Evolutionary conservation across 2,888 invertebrate species (phyloP).

Genomic region (Lasioglossum malachurum): DNA sequence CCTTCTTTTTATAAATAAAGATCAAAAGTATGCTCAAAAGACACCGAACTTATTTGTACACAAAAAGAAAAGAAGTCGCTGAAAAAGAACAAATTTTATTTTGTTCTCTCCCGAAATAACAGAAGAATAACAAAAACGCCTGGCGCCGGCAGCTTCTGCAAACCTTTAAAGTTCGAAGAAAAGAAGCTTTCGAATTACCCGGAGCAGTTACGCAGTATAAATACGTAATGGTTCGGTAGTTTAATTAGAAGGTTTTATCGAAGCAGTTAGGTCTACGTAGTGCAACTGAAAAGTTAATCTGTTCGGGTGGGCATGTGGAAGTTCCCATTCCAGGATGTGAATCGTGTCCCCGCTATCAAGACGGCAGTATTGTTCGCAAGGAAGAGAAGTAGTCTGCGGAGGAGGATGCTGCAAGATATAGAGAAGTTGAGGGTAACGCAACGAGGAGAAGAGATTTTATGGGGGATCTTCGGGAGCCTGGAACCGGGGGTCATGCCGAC

Average conservation of each 20-base stretch:
- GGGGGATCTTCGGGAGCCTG: slow-evolving; percentile 71
- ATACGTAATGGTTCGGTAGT: neutral
- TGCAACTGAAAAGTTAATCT: slow-evolving; percentile 39
- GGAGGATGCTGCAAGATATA: slow-evolving; percentile 21
- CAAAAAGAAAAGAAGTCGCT: too few species aligned
- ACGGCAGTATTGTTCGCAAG: slow-evolving; percentile 35
- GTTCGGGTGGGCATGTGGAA: slow-evolving; percentile 35
- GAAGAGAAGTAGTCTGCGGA: slow-evolving; percentile 19
- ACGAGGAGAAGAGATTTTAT: slow-evolving; percentile 74
- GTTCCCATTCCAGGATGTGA: slow-evolving; percentile 39
- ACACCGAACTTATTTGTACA: too few species aligned
- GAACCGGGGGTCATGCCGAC: slow-evolving; percentile 68
- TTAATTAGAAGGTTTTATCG: neutral
- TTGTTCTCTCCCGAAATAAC: too few species aligned
- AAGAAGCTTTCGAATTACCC: neutral
- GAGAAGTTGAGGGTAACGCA: slow-evolving; percentile 23
- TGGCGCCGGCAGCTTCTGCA: too few species aligned
- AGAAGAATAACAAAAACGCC: too few species aligned
- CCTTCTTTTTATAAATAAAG: too few species aligned
- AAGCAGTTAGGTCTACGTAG: neutral
- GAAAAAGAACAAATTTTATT: too few species aligned
- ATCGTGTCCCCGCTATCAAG: slow-evolving; percentile 49
- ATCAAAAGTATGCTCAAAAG: too few species aligned
- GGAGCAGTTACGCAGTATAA: neutral
- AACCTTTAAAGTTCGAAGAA: too few species aligned